Evolutionary conservation across 1,140 invertebrate species (phyloP).

Genomic region (Pristionchus pacificus): DNA sequence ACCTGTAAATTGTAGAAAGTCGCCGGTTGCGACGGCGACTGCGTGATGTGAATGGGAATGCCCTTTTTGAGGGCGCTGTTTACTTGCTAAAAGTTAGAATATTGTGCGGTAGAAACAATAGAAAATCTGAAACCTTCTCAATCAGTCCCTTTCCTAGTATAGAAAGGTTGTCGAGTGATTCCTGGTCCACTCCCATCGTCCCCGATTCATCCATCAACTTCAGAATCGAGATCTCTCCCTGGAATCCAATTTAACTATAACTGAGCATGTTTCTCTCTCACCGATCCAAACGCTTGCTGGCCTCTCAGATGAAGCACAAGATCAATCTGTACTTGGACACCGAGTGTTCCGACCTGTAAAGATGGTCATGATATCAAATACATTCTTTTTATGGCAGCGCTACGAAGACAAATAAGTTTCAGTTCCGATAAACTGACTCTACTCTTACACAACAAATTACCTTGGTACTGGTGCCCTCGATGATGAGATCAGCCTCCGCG

Average conservation of each 20-base stretch:
- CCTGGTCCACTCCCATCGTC: slow-evolving; percentile 49
- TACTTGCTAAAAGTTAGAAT: not conserved
- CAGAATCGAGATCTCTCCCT: slow-evolving; percentile 46
- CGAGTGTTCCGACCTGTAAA: slow-evolving; percentile 41
- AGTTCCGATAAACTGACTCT: too few relatives aligned
- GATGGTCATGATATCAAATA: not conserved
- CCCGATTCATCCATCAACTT: slow-evolving; percentile 43
- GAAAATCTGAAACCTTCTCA: slow-evolving; percentile 40
- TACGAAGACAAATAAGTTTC: too few relatives aligned
- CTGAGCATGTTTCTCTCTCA: too few relatives aligned
- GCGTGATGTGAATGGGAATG: slow-evolving; percentile 42
- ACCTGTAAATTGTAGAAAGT: slow-evolving; percentile 46
- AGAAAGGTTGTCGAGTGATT: slow-evolving; percentile 55
- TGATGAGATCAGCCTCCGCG: slow-evolving; percentile 53
- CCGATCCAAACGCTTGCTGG: slow-evolving; percentile 23
- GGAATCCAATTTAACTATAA: not conserved
- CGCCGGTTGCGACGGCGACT: slow-evolving; percentile 42
- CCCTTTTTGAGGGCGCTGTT: slow-evolving; percentile 28
- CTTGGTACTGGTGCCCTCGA: slow-evolving; percentile 49
- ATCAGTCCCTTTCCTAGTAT: slow-evolving; percentile 52
- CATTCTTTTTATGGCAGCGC: too few relatives aligned
- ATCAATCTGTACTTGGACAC: slow-evolving; percentile 39
- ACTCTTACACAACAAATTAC: not conserved
- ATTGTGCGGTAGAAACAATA: not conserved
- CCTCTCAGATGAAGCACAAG: slow-evolving; percentile 40